phyloP scores from a whole-genome alignment of 2,888 invertebrate genomes.

The Rhogogaster chlorosoma region DNA sequence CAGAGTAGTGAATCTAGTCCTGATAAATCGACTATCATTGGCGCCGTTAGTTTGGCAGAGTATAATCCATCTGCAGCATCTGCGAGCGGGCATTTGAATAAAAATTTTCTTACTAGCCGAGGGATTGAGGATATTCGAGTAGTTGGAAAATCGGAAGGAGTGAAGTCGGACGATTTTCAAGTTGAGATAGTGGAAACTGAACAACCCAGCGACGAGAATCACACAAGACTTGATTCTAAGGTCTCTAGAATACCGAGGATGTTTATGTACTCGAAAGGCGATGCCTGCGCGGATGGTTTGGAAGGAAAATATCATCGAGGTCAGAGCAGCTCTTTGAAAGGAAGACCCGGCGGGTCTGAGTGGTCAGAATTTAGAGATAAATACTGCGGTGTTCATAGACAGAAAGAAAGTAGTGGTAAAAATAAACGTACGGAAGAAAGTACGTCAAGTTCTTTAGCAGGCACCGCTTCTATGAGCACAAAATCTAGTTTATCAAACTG shows the following conservation, averaged over 20 bases:
- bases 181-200: slow-evolving; percentile 10
- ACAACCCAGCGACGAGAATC: slow-evolving; percentile 22
- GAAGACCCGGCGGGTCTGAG: background rate
- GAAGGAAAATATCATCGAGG: slow-evolving; percentile 2
- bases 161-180: background rate
- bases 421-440: slow-evolving; percentile 12
- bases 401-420: background rate
- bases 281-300: background rate
- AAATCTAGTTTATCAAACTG: background rate
- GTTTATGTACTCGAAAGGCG: slow-evolving; percentile 1
- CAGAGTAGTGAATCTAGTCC: slow-evolving; percentile 5
- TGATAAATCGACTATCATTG: background rate
- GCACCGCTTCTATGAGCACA: background rate
- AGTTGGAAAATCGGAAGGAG: background rate
- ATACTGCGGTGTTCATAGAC: slow-evolving; percentile 18
- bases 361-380: background rate
- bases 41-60: background rate
- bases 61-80: background rate
- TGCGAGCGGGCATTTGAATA: background rate
- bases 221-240: slow-evolving; percentile 30
- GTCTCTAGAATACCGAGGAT: slow-evolving; percentile 25
- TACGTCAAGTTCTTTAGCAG: background rate
- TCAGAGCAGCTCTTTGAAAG: slow-evolving; percentile 23
- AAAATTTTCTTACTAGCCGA: background rate
- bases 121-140: background rate